These are phyloP conservation scores for Loxodonta africana DNA, from an alignment of 2,113 vertebrate genomes.

Conservation along the genomic window DNA sequence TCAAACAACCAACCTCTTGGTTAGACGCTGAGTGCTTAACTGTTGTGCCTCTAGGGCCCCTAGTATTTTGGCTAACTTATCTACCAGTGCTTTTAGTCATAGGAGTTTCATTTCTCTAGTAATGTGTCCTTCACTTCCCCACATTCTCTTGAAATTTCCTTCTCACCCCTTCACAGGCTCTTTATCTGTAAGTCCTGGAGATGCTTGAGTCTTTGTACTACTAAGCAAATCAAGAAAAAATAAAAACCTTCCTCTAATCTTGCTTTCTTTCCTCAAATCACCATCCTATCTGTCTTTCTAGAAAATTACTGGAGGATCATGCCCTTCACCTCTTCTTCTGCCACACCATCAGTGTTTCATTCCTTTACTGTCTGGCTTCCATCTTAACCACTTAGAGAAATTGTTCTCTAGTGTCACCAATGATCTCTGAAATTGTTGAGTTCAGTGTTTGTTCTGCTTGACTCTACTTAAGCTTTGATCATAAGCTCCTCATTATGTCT, in stretches of 20 bases:
- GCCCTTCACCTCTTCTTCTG: background rate
- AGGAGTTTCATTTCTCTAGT: background rate
- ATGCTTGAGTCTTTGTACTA: background rate
- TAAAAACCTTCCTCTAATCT: background rate
- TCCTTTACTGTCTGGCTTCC: background rate
- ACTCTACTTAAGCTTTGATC: background rate
- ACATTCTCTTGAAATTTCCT: background rate
- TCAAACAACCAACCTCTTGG: background rate
- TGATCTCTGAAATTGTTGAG: background rate
- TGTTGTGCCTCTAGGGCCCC: background rate
- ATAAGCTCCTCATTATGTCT: background rate
- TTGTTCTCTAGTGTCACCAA: background rate
- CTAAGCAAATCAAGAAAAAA: background rate
- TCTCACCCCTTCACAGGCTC: background rate
- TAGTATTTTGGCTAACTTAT: background rate
- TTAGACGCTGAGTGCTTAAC: background rate
- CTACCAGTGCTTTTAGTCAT: background rate
- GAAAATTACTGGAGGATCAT: background rate
- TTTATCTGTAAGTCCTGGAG: background rate
- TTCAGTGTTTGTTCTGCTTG: background rate
- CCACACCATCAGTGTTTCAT: background rate
- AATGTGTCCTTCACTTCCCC: background rate
- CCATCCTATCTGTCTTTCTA: background rate
- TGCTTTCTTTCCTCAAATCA: background rate
- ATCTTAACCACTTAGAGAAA: background rate